Conservation (phyloP, 2,113 vertebrate genomes). For the Oxyura jamaicensis region DNA sequence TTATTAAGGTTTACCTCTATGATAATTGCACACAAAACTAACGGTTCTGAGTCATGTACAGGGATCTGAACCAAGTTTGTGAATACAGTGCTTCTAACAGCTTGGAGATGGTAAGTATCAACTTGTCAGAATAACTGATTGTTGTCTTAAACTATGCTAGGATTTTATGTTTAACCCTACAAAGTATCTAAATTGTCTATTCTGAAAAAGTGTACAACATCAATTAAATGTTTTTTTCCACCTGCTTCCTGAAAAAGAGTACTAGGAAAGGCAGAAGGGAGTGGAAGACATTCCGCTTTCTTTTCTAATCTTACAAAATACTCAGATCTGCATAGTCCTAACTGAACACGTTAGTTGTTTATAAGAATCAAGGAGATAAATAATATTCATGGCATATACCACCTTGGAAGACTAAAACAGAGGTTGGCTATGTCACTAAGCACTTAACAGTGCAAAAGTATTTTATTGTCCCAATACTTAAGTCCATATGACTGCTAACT, state of each 20-base stretch:
- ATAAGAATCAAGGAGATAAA: background rate
- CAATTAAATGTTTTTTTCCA: background rate
- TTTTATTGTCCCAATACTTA: background rate
- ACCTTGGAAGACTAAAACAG: background rate
- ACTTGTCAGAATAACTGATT: background rate
- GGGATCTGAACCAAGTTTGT: background rate
- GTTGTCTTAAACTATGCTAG: background rate
- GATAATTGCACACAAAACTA: background rate
- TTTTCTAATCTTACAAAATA: background rate
- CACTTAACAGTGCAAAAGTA: background rate
- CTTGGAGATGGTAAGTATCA: background rate
- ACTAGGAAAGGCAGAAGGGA: background rate
- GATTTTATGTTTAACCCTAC: background rate
- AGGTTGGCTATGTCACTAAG: background rate
- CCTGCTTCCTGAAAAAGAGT: background rate
- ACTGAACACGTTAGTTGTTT: background rate
- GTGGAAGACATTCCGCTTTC: background rate
- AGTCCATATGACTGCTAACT: background rate
- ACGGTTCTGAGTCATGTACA: background rate
- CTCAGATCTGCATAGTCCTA: background rate
- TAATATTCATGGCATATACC: background rate
- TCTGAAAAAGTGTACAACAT: background rate
- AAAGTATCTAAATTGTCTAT: background rate
- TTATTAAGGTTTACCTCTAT: background rate
- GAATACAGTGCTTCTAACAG: background rate